Evolutionary conservation across 2,113 vertebrate species (phyloP), one percentile per base, ranked within the genome.

Genomic region (Alexandromys fortis): DNA sequence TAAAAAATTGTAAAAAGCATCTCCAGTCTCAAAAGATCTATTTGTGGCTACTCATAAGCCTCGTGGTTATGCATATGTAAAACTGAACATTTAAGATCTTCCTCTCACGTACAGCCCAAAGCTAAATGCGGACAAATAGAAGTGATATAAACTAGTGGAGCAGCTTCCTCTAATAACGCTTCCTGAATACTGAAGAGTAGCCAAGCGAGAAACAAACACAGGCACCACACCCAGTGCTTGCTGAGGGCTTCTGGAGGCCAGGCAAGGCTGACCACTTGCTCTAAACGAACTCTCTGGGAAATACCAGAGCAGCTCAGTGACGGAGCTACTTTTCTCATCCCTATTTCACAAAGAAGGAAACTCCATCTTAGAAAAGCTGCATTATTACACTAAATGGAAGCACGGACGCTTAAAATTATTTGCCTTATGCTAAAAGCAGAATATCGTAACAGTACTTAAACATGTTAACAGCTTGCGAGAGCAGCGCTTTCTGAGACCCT

Each of bases 351-450:
- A 42, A 68, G 77, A 70, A 94, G 55, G 42, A 95, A 77, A 91
- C n/a, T n/a, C 42, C 82, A 58, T 7, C 5, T 88, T 88, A 68
- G 14, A 85, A 22, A 89, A 7, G 10, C 19, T 93, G 58, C 95
- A 61, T 72, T 76, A 79, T 94, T 75, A 85, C 9, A 92, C 24
- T 55, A 92, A 89, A 86, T 47, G 19, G 38, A 28, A 92, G 24
- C 70, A 90, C 0, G 87, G 1, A 17, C 4, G 85, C 58, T 87
- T 72, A 95, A 95, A 94, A 67, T 33, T 30, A 67, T 14, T 86
- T 21, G 30, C 68, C n/a, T 95, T 93, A 78, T n/a, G 28, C 52
- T 78, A 94, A 97, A 92, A 65, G 26, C 33, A 78, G 85, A 95
- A 87, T 79, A 8, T 70, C 38, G 30, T 87, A 61, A 63, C 49